phyloP scores from a whole-genome alignment of 2,113 vertebrate species.

The Maccullochella peelii region DNA sequence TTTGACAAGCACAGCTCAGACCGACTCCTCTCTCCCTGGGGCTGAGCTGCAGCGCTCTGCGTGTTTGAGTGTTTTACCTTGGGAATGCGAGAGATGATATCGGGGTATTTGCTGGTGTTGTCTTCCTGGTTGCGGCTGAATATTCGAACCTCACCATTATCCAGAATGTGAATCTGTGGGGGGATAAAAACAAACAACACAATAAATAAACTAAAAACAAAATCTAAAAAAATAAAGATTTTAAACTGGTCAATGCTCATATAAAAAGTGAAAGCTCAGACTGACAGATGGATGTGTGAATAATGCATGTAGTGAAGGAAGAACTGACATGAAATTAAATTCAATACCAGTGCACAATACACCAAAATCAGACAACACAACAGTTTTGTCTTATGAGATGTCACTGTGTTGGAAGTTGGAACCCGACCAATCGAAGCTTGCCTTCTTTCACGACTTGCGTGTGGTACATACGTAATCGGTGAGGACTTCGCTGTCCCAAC shows the following conservation, averaged over 20 bases:
- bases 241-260: not conserved
- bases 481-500: not conserved
- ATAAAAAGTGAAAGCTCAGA: not conserved
- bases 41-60: slow-evolving; percentile 27
- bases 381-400: not conserved
- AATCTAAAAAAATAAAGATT: not conserved
- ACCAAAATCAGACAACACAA: not conserved
- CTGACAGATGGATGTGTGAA: slow-evolving; percentile 13
- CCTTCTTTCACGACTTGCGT: not conserved
- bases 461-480: not conserved
- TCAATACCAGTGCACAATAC: not conserved
- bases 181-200: not conserved
- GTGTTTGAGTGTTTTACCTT: slow-evolving; percentile 81
- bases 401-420: not conserved
- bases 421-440: not conserved
- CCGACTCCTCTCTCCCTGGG: slow-evolving; percentile 4
- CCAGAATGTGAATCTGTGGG: slow-evolving; percentile 90
- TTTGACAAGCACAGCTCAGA: slow-evolving; percentile 48
- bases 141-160: slow-evolving; percentile 88
- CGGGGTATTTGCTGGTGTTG: slow-evolving; percentile 92
- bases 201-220: not conserved
- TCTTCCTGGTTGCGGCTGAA: slow-evolving; percentile 95
- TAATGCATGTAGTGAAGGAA: not conserved
- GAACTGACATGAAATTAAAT: not conserved
- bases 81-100: slow-evolving; percentile 89